Base-by-base conservation (phyloP, 2,888 invertebrate species). In the Choreutis nemorana region DNA sequence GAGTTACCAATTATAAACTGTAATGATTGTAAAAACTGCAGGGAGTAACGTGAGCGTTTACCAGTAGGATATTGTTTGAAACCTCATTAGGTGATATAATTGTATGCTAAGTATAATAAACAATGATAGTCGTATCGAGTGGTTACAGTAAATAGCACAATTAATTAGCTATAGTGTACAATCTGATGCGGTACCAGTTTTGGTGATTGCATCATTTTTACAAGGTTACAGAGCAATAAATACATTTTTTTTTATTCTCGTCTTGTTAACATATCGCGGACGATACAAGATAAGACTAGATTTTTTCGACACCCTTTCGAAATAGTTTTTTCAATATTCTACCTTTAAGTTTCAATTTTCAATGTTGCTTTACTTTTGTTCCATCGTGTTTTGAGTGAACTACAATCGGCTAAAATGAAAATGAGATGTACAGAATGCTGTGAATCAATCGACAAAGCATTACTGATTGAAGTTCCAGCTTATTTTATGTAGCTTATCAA, bases 41-140 rank as follows among this genome's bases (percentile, higher is more conserved):
- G 32, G 33, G 35, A 42, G 38, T 43, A 45, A 53, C 68, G 70
- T 63, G 73, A 63, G 73, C 56, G 71, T 64, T 36, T 35, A 34
- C 32, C 43, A 39, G 57, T 73, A 72, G 71, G 55, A 51, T 68
- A 71, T 67, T 53, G 63, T 72, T 72, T 68, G 66, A 66, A 72
- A 73, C 77, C 75, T 77, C 73, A 75, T 62, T 77, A 75, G 77
- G 64, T 66, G 66, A 72, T 71, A 73, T 64, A 63, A 53, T 52
- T 56, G 58, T 60, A 48, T 47, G 50, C 41, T 65, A 66, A 61
- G 55, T 39, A 50, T 59, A 54, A 51, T 55, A 58, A 57, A 49
- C 51, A 55, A 55, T 45, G 50, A 46, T 57, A 51, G 56, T 52
- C 42, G 45, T 45, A 46, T 46, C 46, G 58, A 51, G 48, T 50